Base-by-base conservation (phyloP, 2,113 vertebrate genomes). In the Myotis davidii region DNA sequence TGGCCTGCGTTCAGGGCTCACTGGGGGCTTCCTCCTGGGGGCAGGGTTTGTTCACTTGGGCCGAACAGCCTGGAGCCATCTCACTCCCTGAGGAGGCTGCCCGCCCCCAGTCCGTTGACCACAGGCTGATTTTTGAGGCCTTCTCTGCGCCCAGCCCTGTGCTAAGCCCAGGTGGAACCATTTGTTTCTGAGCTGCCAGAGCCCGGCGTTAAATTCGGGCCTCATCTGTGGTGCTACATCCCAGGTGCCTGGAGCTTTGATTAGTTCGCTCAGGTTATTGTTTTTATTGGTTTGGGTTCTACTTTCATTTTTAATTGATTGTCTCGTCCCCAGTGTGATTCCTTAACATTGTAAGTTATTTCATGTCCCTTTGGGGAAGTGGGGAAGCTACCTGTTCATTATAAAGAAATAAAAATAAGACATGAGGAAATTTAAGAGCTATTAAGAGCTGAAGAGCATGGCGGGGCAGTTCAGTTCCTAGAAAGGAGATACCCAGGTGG, bases 251-350 rank as follows among this genome's bases (percentile, higher is more conserved):
- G 21, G 67, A 39, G 67, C 79, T 74, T 69, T 2, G 7, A 45
- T 61, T 48, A 23, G 37, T 50, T 61, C 20, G 5, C 65, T 73
- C 21, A 9, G 65, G 23, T 79, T 72, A 27, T 56, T 42, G 67
- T 88, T 82, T 56, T 42, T 76, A 13, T 91, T 84, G 78, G 27
- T 76, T 74, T 81, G 18, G 50, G 39, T 72, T 93, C 54, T 78
- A 1, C 5, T 83, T 89, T 85, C 50, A 89, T 65, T 93, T 94
- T 65, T 90, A 93, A 89, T 79, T 42, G 48, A 73, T 92, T 88
- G 9, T 89, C 42, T 93, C 2, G n/a, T 94, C 48, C 52, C 81
- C 13, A 0, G 1, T 86, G 56, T 48, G 59, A 82, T 61, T 84
- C 81, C n/a, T 27, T 39, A 78, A 69, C 52, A 25, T 50, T 34